These are phyloP conservation scores for Limnephilus rhombicus DNA, from an alignment of 2,888 invertebrate genomes.

Conservation along the genomic window DNA sequence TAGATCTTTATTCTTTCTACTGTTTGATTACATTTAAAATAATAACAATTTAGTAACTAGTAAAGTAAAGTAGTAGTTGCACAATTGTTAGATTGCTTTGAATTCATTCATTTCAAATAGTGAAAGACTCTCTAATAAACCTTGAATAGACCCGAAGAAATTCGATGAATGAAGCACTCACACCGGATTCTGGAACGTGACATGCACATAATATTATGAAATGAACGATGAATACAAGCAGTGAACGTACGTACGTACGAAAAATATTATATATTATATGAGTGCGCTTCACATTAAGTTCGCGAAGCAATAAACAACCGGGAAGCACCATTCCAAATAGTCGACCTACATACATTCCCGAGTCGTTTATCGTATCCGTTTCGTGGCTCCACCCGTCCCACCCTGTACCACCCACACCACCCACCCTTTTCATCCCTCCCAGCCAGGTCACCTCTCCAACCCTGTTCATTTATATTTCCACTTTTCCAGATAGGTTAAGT, in stretches of 20 bases:
- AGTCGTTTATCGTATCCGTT: constrained; percentile 49
- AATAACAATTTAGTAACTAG: too few species aligned
- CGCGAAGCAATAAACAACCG: constrained; percentile 33
- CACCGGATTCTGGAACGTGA: not conserved
- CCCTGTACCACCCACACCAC: not conserved
- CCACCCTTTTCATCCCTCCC: not conserved
- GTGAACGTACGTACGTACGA: not conserved
- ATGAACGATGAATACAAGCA: not conserved
- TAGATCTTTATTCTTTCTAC: too few species aligned
- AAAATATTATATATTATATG: not conserved
- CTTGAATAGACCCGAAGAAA: not conserved
- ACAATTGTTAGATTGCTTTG: not conserved
- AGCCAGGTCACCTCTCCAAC: not conserved
- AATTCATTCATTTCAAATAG: not conserved
- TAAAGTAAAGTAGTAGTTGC: too few species aligned
- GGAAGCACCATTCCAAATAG: constrained; percentile 52
- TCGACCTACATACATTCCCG: constrained; percentile 49
- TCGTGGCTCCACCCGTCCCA: not conserved
- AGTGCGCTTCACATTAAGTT: constrained; percentile 17
- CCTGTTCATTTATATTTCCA: constrained; percentile 16
- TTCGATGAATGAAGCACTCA: not conserved
- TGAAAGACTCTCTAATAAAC: not conserved
- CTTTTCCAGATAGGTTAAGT: constrained; percentile 13
- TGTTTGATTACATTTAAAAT: too few species aligned
- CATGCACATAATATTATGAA: not conserved